Percentiles rank a stretch among this genome's conserved stretches.
Evolutionary conservation across 2,113 vertebrate species (phyloP).

Genomic region (Dasyprocta punctata): DNA sequence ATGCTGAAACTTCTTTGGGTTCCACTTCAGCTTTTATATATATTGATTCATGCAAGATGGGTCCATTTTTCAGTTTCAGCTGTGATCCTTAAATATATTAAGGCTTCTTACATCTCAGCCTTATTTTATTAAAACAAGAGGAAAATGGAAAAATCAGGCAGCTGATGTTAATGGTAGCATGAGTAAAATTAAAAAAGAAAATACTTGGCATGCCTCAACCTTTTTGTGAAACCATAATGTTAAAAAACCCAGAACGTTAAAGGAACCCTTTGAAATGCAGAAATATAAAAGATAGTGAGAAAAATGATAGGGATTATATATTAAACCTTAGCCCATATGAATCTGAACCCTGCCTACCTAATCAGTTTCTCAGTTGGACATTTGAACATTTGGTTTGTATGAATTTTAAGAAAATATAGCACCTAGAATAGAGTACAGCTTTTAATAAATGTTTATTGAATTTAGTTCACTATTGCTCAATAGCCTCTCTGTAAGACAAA

Average conservation of each 20-base stretch:
- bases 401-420: background rate
- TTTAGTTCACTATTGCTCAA: background rate
- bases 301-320: background rate
- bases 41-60: background rate
- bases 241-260: background rate
- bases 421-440: background rate
- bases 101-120: background rate
- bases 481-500: background rate
- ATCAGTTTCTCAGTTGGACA: background rate
- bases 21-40: background rate
- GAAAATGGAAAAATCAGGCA: background rate
- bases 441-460: background rate
- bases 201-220: background rate
- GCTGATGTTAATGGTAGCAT: background rate
- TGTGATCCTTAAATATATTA: background rate
- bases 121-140: background rate
- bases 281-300: background rate
- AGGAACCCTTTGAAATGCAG: background rate
- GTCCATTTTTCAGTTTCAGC: background rate
- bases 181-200: conserved; percentile 10
- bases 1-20: background rate
- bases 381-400: background rate
- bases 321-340: background rate
- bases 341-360: background rate
- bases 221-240: background rate